phyloP scores from a whole-genome alignment of 2,888 invertebrate genomes.

The Thymelicus lineola region DNA sequence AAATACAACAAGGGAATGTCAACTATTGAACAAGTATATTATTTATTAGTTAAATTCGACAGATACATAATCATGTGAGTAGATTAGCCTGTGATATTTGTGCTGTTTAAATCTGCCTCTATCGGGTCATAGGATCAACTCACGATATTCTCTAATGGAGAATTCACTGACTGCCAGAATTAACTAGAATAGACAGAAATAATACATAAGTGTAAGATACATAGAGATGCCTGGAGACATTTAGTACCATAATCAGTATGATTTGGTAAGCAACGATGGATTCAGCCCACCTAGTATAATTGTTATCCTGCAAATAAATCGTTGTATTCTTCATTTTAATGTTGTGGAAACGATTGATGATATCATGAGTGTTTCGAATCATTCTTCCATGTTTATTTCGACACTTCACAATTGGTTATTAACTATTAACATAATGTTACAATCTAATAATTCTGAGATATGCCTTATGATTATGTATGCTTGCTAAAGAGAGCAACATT shows the following conservation, averaged over 20 bases:
- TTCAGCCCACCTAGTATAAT: too few species aligned
- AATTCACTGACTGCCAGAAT: not conserved
- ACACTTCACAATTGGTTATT: not conserved
- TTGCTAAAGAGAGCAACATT: conserved; percentile 3
- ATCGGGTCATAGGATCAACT: not conserved
- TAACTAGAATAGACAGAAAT: too few species aligned
- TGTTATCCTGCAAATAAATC: too few species aligned
- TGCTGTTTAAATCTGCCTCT: not conserved
- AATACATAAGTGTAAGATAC: too few species aligned
- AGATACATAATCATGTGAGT: not conserved
- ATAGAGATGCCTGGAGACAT: too few species aligned
- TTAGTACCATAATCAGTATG: too few species aligned
- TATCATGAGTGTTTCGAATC: too few species aligned
- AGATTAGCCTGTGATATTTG: conserved; percentile 5
- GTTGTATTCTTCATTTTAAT: too few species aligned
- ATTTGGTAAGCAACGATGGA: too few species aligned
- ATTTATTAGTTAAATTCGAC: not conserved
- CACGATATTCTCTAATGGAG: not conserved
- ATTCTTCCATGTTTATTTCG: not conserved
- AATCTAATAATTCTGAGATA: conserved; percentile 10
- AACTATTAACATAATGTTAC: not conserved
- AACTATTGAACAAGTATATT: not conserved
- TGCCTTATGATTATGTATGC: conserved; percentile 2
- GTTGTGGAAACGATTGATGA: too few species aligned
- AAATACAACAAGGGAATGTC: conserved; percentile 32